Base-by-base conservation (phyloP, 2,797 vertebrate species). In the Mastacembelus armatus region DNA sequence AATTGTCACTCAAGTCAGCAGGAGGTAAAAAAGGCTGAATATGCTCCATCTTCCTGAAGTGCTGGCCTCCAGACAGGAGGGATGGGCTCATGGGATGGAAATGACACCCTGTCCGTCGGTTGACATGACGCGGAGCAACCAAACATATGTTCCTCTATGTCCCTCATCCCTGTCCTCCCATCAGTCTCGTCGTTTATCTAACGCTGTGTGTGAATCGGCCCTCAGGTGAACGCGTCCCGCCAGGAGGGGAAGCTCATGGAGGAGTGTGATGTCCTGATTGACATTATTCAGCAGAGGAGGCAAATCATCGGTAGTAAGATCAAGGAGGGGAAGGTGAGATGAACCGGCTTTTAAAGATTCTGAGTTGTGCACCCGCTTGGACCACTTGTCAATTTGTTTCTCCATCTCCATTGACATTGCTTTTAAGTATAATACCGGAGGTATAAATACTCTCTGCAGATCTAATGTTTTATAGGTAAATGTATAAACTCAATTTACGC, bases 241-340 rank as follows among this genome's bases (percentile, higher is more conserved):
- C 98, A 99, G 89, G 98, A 99, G 92, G 94, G 93, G 43, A 98
- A 98, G 82, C 85, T 99, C 65, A 85, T 96, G 84, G 98, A 99
- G 55, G 98, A 99, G 89, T 99, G 98, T n/a, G 97, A 99, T 63
- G 77, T 95, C 62, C 94, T 99, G 71, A 98, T 99, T 70, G 97
- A 98, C 89, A 98, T 99, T 75, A 97, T 99, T 68, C 98, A 98
- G 82, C 96, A 99, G 91, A 95, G 98, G 84, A 90, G 96, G 80
- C 96, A 98, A 84, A 95, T 98, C 83, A 99, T 99, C 65, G 95
- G 96, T 83, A 96, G 91, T 51, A 98, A 99, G 93, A 99, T 99
- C 88, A 98, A 99, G 79, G 98, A 99, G 91, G 97, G 98, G 51
- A 99, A 99, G 95, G 98, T 98, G 69, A 86, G 85, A 6, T 10